Conservation (phyloP, 2,113 vertebrate species). For the Sciurus niger region DNA sequence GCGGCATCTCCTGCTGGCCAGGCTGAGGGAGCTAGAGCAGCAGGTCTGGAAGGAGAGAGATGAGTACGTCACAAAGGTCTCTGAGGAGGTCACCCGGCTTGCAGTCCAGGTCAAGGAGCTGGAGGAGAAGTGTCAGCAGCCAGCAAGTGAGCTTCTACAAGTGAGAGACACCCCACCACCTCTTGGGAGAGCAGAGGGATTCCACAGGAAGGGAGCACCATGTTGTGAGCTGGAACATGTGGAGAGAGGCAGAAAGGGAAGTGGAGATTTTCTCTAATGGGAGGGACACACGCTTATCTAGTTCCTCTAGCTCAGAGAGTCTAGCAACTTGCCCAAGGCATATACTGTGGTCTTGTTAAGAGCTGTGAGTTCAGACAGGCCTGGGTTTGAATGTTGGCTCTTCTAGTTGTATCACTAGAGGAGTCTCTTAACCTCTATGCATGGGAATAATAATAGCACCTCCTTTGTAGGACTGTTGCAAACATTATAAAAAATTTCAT, state of each 20-base stretch:
- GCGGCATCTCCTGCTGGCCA: slow-evolving; percentile 45
- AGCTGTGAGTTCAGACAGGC: neutral
- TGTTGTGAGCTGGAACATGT: neutral
- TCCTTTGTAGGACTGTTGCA: neutral
- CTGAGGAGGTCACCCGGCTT: neutral
- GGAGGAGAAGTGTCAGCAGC: slow-evolving; percentile 70
- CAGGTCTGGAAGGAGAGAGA: slow-evolving; percentile 63
- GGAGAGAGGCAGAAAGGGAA: neutral
- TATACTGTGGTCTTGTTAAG: too few relatives aligned
- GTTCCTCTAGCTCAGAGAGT: neutral
- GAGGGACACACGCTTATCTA: neutral
- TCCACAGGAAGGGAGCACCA: neutral
- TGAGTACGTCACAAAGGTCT: slow-evolving; percentile 4
- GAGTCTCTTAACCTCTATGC: neutral
- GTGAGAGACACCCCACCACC: slow-evolving; percentile 46
- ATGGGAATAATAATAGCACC: neutral
- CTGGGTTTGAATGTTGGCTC: neutral
- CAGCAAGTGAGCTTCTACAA: slow-evolving; percentile 75
- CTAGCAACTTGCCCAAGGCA: neutral
- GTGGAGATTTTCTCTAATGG: accelerated
- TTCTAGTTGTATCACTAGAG: neutral
- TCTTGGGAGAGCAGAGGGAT: neutral
- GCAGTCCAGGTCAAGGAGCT: slow-evolving; percentile 49
- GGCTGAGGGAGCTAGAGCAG: slow-evolving; percentile 58
- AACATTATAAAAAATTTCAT: neutral